Conservation (phyloP, 2,113 vertebrate species). For the Sporophila hypoxantha region DNA sequence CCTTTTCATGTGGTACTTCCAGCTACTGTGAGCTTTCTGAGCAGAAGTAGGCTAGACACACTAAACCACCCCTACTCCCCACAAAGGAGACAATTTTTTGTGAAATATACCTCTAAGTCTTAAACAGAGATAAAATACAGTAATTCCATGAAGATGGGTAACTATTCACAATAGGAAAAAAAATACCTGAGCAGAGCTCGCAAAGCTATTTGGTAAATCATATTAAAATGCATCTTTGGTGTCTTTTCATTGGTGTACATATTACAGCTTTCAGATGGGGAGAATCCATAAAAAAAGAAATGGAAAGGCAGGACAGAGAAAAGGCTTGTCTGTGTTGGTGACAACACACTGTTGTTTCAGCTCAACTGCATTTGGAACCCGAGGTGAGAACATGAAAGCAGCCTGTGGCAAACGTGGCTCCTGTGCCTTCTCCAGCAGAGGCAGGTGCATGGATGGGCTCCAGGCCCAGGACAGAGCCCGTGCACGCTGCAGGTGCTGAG, state of each 20-base stretch:
- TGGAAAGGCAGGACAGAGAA: not conserved
- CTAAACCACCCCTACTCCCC: not conserved
- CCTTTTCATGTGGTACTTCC: not conserved
- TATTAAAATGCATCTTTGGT: not conserved
- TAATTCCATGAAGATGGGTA: not conserved
- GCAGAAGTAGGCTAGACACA: not conserved
- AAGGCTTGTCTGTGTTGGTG: not conserved
- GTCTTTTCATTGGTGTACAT: not conserved
- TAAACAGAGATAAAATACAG: not conserved
- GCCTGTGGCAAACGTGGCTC: not conserved
- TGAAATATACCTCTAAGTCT: not conserved
- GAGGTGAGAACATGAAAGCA: not conserved
- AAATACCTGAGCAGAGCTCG: not conserved
- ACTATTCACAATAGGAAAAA: not conserved
- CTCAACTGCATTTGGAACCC: not conserved
- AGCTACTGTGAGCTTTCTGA: not conserved
- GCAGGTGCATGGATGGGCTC: no score
- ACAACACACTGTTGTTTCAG: not conserved
- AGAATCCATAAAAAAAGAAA: not conserved
- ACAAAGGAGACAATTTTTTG: not conserved
- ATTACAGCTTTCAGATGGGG: not conserved
- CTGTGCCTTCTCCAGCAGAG: not conserved
- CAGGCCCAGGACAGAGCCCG: not conserved
- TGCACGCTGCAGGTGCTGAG: fast-evolving
- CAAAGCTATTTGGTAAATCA: not conserved